phyloP scores from a whole-genome alignment of 2,888 invertebrate species.

The Lucinisca nassula region DNA sequence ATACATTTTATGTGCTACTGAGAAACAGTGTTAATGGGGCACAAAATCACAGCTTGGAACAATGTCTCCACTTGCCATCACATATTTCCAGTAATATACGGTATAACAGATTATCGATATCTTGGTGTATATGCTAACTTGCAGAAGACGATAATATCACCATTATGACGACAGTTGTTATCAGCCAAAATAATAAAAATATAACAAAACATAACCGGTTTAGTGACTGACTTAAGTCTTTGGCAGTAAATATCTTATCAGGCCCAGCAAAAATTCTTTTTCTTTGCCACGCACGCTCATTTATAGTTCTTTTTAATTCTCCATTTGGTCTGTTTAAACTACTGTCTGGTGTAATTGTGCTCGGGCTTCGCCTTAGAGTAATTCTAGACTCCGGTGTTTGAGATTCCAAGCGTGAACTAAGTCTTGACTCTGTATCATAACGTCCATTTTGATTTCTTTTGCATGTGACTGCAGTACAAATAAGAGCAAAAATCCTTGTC shows the following conservation, averaged over 20 bases:
- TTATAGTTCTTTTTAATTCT: background rate
- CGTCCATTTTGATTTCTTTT: background rate
- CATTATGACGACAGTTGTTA: slow-evolving; percentile 45
- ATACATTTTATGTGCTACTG: no score
- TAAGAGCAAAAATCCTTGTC: background rate
- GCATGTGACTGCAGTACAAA: background rate
- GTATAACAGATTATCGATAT: no score
- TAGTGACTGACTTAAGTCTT: slow-evolving; percentile 43
- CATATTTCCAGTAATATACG: no score
- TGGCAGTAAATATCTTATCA: slow-evolving; percentile 42
- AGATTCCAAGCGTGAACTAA: background rate
- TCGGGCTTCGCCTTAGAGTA: background rate
- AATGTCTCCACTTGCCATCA: no score
- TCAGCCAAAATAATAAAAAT: slow-evolving; percentile 45
- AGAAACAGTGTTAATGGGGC: no score
- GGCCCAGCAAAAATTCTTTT: background rate
- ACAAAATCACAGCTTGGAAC: no score
- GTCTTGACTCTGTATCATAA: background rate
- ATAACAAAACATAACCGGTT: slow-evolving; percentile 53
- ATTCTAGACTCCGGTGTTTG: background rate
- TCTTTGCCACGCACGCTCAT: background rate
- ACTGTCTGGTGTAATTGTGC: background rate
- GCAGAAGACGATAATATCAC: slow-evolving; percentile 28
- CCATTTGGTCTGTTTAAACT: background rate
- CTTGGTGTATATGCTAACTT: slow-evolving; percentile 44